Base-by-base conservation (phyloP, 2,797 vertebrate species). In the Thripadectes ignobilis region DNA sequence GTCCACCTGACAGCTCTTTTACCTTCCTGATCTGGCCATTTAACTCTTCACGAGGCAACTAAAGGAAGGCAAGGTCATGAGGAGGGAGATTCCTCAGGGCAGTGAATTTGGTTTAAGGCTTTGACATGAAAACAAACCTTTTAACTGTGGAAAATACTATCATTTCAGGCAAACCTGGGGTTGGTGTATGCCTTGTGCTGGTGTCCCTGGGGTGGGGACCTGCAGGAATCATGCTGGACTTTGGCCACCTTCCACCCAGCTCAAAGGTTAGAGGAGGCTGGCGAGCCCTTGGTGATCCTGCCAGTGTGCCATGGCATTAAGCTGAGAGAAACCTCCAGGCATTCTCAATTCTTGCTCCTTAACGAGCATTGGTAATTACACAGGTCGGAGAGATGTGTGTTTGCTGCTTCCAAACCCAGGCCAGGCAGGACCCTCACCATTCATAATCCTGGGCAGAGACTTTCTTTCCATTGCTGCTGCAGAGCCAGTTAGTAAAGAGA, bases 211-310 rank as follows among this genome's bases (percentile, higher is more conserved):
- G 45, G 43, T 23, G 18, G 34, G 55, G 59, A 18, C 51, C 54
- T 23, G 18, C 0, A 4, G 61, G 46, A 55, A 32, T 39, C 39
- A 13, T 41, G 0, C 34, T 80, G 95, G 34, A 94, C 96, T 96
- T 97, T 89, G 96, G 78, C 72, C 92, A 1, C 69, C 55, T 95
- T 69, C 94, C 93, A 92, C 95, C 86, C 95, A 86, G 95, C 82
- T 95, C 97, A 97, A 97, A 95, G 97, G 97, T 95, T 86, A 81
- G 62, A 41, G 46, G 93, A 82, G 83, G 74, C 46, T 93, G 95
- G 85, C 16, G 3, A 84, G 74, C 34, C 65, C 66, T 77, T 54
- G 59, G 85, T 14, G 80, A 34, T 10, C 62, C 92, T 61, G 85
- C 89, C 88, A 12, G 76, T 0, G 26, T 59, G 67, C 45, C 2